phyloP scores from a whole-genome alignment of 2,113 vertebrate species.

The Archocentrus centrarchus region DNA sequence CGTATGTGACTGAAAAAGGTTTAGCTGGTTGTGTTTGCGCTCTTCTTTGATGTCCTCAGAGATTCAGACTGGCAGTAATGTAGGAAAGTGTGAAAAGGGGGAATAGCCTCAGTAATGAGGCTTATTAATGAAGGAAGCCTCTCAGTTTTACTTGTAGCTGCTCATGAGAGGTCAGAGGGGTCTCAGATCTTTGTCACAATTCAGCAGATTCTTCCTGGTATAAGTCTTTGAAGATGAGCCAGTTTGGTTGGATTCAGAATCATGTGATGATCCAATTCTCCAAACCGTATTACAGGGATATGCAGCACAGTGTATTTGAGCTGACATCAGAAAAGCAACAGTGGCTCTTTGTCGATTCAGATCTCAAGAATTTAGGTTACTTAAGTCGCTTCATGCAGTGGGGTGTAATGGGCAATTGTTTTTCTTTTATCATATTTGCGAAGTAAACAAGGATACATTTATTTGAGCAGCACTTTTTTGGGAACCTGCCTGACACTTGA shows the following conservation, averaged over 20 bases:
- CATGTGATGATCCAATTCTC: conserved; percentile 34
- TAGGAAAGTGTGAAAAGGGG: conserved; percentile 17
- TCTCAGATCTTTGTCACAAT: conserved; percentile 12
- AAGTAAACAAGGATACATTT: not conserved
- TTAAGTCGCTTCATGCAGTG: not conserved
- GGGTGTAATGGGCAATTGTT: conserved; percentile 7
- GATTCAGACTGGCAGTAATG: conserved; percentile 30
- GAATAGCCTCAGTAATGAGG: conserved; percentile 28
- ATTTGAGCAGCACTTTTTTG: conserved; percentile 4
- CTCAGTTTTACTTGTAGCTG: conserved; percentile 35
- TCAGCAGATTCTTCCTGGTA: conserved; percentile 28
- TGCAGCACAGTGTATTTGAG: conserved; percentile 14
- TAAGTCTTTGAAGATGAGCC: conserved; percentile 55
- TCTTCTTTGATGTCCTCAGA: conserved; percentile 48
- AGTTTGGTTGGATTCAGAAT: conserved; percentile 30
- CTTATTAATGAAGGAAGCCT: conserved; percentile 12
- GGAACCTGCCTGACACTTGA: not conserved
- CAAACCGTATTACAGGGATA: conserved; percentile 2
- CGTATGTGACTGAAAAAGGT: not conserved
- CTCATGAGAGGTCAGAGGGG: conserved; percentile 15
- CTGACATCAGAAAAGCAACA: conserved; percentile 3
- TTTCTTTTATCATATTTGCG: not conserved
- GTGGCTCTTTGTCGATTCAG: not conserved
- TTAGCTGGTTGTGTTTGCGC: not conserved
- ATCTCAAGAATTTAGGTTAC: not conserved